Percentiles rank a stretch among this genome's conserved stretches.
Evolutionary conservation across 2,797 vertebrate genomes (phyloP).

Genomic region (Peromyscus nudipes): DNA sequence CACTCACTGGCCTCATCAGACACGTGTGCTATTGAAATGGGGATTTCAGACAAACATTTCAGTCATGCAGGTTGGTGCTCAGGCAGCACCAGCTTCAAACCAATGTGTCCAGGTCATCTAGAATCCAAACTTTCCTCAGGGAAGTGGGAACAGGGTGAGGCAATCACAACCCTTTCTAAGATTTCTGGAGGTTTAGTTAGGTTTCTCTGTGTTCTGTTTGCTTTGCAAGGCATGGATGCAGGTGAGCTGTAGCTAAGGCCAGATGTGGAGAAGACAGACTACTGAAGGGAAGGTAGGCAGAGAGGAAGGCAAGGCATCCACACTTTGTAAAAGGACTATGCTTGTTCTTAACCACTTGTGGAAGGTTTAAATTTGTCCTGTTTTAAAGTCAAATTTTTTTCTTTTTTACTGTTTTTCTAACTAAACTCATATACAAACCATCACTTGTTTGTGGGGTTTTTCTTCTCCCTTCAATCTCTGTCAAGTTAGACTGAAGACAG

Average conservation of each 20-base stretch:
- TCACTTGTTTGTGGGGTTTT: not conserved
- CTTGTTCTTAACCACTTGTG: not conserved
- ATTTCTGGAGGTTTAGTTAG: not conserved
- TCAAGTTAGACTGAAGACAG: constrained; percentile 37
- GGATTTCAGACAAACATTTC: constrained; percentile 48
- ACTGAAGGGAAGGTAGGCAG: not conserved
- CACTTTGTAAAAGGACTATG: not conserved
- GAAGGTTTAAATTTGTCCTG: not conserved
- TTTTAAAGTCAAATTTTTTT: not conserved
- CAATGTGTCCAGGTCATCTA: not conserved
- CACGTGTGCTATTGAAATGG: not conserved
- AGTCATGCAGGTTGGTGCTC: not conserved
- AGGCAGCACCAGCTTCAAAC: not conserved
- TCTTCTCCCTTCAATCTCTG: not conserved
- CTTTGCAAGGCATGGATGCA: too few species aligned
- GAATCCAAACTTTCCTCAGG: not conserved
- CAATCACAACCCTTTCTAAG: not conserved
- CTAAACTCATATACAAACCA: not conserved
- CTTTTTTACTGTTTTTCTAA: not conserved
- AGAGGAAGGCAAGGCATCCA: not conserved
- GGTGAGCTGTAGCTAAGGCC: accelerated
- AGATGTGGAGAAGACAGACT: too few species aligned
- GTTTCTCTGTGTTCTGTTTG: not conserved
- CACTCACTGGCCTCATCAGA: not conserved
- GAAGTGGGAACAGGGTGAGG: not conserved